Evolutionary conservation across 1,140 invertebrate genomes (phyloP).

Genomic region (Drosophila parvula): DNA sequence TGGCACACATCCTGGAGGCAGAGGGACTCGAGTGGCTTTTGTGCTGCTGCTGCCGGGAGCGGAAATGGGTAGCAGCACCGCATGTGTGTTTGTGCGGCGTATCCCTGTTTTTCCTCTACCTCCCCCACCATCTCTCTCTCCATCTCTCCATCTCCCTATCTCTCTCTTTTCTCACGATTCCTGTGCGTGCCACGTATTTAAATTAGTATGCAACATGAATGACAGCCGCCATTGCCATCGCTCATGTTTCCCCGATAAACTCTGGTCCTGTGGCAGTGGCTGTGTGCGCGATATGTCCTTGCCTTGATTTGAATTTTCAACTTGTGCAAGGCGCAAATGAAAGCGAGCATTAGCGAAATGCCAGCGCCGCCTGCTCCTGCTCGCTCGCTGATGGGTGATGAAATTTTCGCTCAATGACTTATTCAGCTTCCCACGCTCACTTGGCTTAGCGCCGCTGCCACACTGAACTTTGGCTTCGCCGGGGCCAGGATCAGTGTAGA

Average conservation of each 20-base stretch:
- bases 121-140: neutral
- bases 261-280: slow-evolving; percentile 10
- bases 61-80: slow-evolving; percentile 80
- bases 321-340: slow-evolving; percentile 76
- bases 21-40: slow-evolving; percentile 68
- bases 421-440: slow-evolving; percentile 56
- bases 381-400: slow-evolving; percentile 37
- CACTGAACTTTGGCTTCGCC: slow-evolving; percentile 53
- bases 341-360: slow-evolving; percentile 72
- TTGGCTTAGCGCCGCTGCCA: slow-evolving; percentile 1
- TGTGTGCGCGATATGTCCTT: slow-evolving; percentile 51
- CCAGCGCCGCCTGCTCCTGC: slow-evolving; percentile 24
- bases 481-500: slow-evolving; percentile 20
- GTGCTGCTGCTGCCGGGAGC: slow-evolving; percentile 76
- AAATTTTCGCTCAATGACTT: slow-evolving; percentile 65
- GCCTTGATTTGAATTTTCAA: slow-evolving; percentile 77
- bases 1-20: slow-evolving; percentile 79
- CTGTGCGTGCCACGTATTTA: slow-evolving; percentile 73
- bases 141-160: neutral
- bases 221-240: slow-evolving; percentile 70
- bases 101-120: slow-evolving; percentile 8
- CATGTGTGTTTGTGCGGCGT: slow-evolving; percentile 35
- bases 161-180: slow-evolving; percentile 5
- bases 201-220: slow-evolving; percentile 83
- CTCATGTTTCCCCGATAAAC: slow-evolving; percentile 70